Evolutionary conservation across 2,888 invertebrate species (phyloP), one percentile per base, ranked within the genome.

Genomic region (Phragmatobia fuliginosa): DNA sequence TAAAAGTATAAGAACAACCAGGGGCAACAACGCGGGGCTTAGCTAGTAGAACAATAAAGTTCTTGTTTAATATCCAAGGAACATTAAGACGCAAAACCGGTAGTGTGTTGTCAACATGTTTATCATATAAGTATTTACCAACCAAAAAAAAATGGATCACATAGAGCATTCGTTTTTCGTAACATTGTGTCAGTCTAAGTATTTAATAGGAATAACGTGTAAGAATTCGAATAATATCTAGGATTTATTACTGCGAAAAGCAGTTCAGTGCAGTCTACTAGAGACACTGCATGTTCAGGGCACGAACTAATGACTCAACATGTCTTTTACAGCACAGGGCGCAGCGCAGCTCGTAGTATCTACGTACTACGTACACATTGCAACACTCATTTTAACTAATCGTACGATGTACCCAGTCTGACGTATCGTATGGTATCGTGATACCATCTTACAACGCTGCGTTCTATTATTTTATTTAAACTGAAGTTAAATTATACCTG

Each of bases 11-110:
- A n/a, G n/a, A n/a, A n/a, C n/a, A n/a, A n/a, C n/a, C 3, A 14
- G 3, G 2, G 14, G 14, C 38, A 14, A 4, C 11, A 4, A 0
- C 38, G 0, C 14, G 38, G 1, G 38, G 0, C 11, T 0, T 14
- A 38, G 38, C 38, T 38, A 38, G 2, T 38, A 7, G 5, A 18
- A 41, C 18, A 41, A 18, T 18, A 18, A 41, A 38, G 38, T 38
- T 18, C 41, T 16, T 4, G 18, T 18, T 16, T 8, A n/a, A n/a
- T 49, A n/a, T n/a, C 8, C 5, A n/a, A n/a, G n/a, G n/a, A n/a
- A n/a, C n/a, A n/a, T n/a, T n/a, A n/a, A n/a, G 49, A 49, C 49
- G n/a, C 49, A 21, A 49, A 49, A 49, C 1, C 8, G 49, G n/a
- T n/a, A 49, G n/a, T 49, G 49, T 49, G n/a, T n/a, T 49, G 49